Percentiles rank a stretch among this genome's conserved stretches.
Conservation (phyloP, 2,797 vertebrate genomes). For the Simalia tracyae region DNA sequence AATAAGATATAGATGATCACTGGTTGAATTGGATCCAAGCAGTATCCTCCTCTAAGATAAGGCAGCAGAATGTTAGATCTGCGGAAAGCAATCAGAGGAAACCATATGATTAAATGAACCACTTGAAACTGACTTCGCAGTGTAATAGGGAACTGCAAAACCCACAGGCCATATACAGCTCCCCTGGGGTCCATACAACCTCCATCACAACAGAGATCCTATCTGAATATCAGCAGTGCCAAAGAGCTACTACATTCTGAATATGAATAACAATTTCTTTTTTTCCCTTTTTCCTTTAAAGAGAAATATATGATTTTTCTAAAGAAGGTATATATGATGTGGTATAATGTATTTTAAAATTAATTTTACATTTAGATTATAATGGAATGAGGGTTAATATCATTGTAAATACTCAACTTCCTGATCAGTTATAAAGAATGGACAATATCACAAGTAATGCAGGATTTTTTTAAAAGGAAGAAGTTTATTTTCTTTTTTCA, state of each 20-base stretch:
- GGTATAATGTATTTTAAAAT: background rate
- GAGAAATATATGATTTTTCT: background rate
- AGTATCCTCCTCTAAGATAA: background rate
- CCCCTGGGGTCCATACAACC: background rate
- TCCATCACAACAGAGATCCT: background rate
- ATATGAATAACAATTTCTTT: background rate
- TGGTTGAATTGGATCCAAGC: background rate
- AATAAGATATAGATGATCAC: background rate
- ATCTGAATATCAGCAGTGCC: background rate
- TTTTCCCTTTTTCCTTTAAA: background rate
- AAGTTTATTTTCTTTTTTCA: background rate
- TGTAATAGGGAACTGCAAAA: background rate
- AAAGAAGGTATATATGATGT: background rate
- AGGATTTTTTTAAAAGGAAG: background rate
- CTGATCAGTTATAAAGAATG: background rate
- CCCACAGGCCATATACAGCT: background rate
- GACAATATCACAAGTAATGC: background rate
- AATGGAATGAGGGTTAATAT: background rate
- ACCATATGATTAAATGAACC: too few species aligned
- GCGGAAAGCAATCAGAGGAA: too few species aligned
- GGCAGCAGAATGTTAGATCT: background rate
- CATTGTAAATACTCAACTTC: background rate
- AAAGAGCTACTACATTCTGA: background rate
- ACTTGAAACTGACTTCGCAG: background rate
- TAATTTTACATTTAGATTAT: background rate